Evolutionary conservation across 37 sponge, comb jelly and placozoan genomes (phyloP), one percentile per base, ranked within the genome.

Genomic region (Petrosia ficiformis): DNA sequence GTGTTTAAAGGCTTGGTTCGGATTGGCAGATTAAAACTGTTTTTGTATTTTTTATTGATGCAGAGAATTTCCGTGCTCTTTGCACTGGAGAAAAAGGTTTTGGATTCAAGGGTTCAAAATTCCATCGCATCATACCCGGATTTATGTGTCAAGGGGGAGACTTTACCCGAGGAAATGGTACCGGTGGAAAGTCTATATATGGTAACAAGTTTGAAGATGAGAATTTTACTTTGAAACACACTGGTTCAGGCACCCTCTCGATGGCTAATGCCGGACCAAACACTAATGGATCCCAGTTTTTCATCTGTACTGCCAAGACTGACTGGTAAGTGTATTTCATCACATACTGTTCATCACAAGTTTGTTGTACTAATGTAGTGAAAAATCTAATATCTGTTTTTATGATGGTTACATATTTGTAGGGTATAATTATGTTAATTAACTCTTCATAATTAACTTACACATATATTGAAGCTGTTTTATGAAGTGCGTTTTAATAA

Each of bases 171-270:
- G 86, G 82, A 16, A 57, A 86, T 44, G 92, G 92, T 22, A 95
- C 96, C 5, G 96, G 96, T 2, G 96, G 96, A 40, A 95, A 91
- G 77, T 89, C 89, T 37, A 95, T 95, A 57, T 95, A 95, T 75
- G 96, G 96, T 0, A 37, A 80, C 24, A 90, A 88, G 72, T 95
- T 95, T 72, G 76, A 65, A 3, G 96, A 95, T 77, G 96, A 95
- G 83, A 95, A 91, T 80, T 95, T 95, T 80, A 80, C 31, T 10
- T 67, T 95, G 75, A 95, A 84, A 75, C 96, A 91, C 67, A 85
- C 89, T 34, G 92, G 89, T 0, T 67, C 85, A n/a, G 96, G 95
- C 6, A 78, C 65, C 2, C 69, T 92, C 11, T 69, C 77, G 14
- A 92, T 92, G 93, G 93, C 93, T 41, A 92, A 92, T 73, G 85